A percentile compares a stretch with the other conserved stretches of the same genome.
Conservation (phyloP, 2,113 vertebrate genomes). For the Oncorhynchus gorbuscha region DNA sequence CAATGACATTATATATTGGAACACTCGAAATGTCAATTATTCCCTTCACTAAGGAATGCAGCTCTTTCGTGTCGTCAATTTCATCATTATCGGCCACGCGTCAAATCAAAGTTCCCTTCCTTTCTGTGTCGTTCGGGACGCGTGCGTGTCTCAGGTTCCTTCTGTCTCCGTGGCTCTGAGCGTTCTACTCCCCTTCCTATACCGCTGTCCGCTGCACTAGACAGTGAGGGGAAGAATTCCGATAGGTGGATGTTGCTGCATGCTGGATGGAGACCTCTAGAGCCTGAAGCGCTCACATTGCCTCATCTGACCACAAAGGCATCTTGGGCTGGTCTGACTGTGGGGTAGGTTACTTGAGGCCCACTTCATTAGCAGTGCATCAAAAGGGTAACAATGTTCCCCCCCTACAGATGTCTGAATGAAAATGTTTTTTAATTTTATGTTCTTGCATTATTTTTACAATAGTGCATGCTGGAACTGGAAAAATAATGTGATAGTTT, state of each 20-base stretch:
- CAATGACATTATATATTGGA: slow-evolving; percentile 66
- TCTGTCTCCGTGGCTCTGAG: slow-evolving; percentile 20
- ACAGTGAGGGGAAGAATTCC: slow-evolving; percentile 53
- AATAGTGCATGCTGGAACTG: no score
- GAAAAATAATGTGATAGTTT: no score
- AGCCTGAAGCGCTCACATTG: slow-evolving; percentile 69
- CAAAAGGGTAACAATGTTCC: slow-evolving; percentile 33
- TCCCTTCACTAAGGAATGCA: slow-evolving; percentile 36
- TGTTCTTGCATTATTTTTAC: no score
- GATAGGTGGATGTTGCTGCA: slow-evolving; percentile 65
- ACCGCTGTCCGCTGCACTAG: slow-evolving; percentile 49
- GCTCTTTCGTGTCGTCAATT: slow-evolving; percentile 51
- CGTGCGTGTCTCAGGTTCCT: slow-evolving; percentile 57
- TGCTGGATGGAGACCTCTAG: slow-evolving; percentile 82
- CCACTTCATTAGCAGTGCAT: slow-evolving; percentile 18
- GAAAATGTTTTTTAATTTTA: no score
- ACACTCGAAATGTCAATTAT: slow-evolving; percentile 53
- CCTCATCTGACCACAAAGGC: slow-evolving; percentile 41
- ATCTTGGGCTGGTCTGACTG: slow-evolving; percentile 11
- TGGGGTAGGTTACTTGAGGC: no score
- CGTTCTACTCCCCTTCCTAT: slow-evolving; percentile 47
- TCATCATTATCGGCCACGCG: slow-evolving; percentile 46
- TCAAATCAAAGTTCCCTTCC: slow-evolving; percentile 68
- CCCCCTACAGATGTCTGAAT: background rate
- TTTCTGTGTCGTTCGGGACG: slow-evolving; percentile 61